Percentiles rank a stretch among this genome's conserved stretches.
These are phyloP conservation scores for Percopsis transmontana DNA, from an alignment of 2,113 vertebrate genomes.

Conservation along the genomic window DNA sequence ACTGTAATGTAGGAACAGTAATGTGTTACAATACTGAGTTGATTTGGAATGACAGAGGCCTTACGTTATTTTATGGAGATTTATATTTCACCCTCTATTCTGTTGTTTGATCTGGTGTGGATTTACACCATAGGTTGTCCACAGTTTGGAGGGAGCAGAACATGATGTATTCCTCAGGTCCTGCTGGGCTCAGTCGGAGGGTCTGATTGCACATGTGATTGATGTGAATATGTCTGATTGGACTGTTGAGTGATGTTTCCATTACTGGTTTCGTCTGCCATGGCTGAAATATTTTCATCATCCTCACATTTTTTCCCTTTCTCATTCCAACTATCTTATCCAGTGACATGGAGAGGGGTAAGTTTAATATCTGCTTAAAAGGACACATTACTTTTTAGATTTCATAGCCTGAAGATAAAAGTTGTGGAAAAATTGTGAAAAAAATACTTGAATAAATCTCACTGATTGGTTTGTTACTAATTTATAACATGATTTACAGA, in stretches of 20 bases:
- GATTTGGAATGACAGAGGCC: constrained; percentile 31
- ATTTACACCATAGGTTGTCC: not conserved
- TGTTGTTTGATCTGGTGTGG: not conserved
- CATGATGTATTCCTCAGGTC: constrained; percentile 30
- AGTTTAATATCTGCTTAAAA: constrained; percentile 40
- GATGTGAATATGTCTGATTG: constrained; percentile 46
- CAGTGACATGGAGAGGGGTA: not conserved
- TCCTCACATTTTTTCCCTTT: not conserved
- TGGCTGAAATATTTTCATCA: constrained; percentile 39
- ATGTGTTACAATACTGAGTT: too few relatives aligned
- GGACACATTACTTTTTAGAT: not conserved
- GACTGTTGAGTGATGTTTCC: constrained; percentile 50
- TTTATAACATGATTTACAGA: too few relatives aligned
- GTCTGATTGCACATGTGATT: constrained; percentile 46
- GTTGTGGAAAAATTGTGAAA: too few relatives aligned
- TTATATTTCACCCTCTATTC: constrained; percentile 6
- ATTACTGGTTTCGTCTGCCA: constrained; percentile 28
- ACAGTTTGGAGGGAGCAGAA: constrained; percentile 3
- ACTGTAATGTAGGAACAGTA: too few relatives aligned
- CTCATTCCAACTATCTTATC: constrained; percentile 8
- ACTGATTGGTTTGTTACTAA: too few relatives aligned
- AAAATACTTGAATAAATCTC: too few relatives aligned
- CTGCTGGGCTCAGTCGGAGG: constrained; percentile 18
- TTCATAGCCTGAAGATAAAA: not conserved
- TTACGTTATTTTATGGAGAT: constrained; percentile 33